Percentiles rank a stretch among this genome's conserved stretches.
Conservation (phyloP, 2,888 invertebrate species). For the Heliconius charithonia region DNA sequence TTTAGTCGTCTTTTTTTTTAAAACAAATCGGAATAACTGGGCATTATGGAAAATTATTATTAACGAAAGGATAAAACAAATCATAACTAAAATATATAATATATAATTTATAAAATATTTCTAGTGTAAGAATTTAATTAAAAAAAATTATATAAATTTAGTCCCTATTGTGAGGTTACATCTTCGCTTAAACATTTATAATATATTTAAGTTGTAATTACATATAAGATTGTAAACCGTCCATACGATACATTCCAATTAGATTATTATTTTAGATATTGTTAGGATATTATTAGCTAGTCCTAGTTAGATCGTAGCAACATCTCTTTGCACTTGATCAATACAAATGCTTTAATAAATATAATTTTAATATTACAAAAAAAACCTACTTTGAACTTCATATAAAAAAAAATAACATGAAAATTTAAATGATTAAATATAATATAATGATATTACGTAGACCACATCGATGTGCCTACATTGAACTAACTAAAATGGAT, state of each 20-base stretch:
- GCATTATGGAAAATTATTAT: not conserved
- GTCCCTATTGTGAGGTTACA: too few species aligned
- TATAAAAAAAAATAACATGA: too few species aligned
- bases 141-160: too few species aligned
- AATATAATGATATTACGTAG: not conserved
- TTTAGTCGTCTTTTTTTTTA: not conserved
- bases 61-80: too few species aligned
- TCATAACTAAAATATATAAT: not conserved
- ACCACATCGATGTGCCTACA: not conserved
- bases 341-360: constrained; percentile 18
- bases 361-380: not conserved
- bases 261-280: not conserved
- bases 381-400: too few species aligned
- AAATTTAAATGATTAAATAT: not conserved
- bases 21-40: not conserved
- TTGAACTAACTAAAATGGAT: constrained; percentile 26
- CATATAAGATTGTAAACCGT: constrained; percentile 51
- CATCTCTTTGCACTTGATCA: constrained; percentile 10
- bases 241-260: constrained; percentile 76
- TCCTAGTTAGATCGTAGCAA: not conserved
- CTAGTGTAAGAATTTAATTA: too few species aligned
- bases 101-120: too few species aligned
- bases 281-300: not conserved
- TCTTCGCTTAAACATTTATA: not conserved
- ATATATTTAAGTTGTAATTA: not conserved